Conservation (phyloP, 2,113 vertebrate species). For the Empidonax traillii region DNA sequence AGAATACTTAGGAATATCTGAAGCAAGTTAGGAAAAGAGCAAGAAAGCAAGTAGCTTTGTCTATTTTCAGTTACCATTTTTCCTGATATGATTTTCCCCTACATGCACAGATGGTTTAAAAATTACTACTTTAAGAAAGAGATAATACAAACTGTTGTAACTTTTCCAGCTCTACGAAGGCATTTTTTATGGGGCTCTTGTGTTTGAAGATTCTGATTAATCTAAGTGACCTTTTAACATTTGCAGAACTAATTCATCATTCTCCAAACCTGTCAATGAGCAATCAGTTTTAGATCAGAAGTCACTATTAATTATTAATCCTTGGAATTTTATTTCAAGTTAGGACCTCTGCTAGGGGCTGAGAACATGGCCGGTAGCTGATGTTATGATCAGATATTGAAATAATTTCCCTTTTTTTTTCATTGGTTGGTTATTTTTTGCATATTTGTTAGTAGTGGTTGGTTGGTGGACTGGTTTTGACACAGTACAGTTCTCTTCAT, state of each 20-base stretch:
- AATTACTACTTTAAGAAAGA: neutral
- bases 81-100: neutral
- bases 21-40: neutral
- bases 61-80: neutral
- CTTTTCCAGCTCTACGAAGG: neutral
- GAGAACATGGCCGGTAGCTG: neutral
- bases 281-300: neutral
- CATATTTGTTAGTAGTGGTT: neutral
- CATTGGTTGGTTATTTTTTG: rapidly evolving
- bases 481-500: neutral
- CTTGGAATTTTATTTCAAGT: neutral
- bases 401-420: rapidly evolving
- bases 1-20: neutral
- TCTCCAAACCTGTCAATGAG: neutral
- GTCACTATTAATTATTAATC: neutral
- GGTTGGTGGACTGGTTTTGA: rapidly evolving
- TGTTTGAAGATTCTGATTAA: neutral
- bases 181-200: neutral
- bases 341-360: neutral
- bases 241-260: neutral
- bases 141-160: neutral
- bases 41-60: neutral
- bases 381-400: neutral
- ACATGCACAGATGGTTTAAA: neutral
- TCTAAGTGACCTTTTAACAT: neutral